phyloP scores from a whole-genome alignment of 2,888 invertebrate species.

The Andrena bucephala region DNA sequence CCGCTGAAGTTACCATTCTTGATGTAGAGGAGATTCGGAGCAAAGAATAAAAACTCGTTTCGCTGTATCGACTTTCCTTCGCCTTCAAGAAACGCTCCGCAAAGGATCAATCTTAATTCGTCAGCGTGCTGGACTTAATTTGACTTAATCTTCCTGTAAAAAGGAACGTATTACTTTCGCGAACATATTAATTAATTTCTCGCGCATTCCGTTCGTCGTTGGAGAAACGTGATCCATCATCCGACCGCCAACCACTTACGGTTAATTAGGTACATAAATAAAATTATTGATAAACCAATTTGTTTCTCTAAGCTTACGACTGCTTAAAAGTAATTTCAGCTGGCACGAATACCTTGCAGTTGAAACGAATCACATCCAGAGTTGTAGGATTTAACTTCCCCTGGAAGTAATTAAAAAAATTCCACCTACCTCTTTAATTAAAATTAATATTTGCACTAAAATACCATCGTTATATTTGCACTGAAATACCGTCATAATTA shows the following conservation, averaged over 20 bases:
- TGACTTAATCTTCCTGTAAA: slow-evolving; percentile 37
- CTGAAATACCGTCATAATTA: too few species aligned
- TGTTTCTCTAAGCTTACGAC: not conserved
- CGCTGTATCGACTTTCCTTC: not conserved
- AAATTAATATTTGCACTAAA: too few species aligned
- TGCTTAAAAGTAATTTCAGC: too few species aligned
- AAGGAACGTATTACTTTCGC: slow-evolving; percentile 34
- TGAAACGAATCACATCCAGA: too few species aligned
- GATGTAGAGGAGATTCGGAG: not conserved
- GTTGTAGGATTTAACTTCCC: too few species aligned
- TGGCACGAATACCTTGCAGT: too few species aligned
- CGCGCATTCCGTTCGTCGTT: slow-evolving; percentile 21
- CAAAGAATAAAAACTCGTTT: not conserved
- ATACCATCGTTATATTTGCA: too few species aligned
- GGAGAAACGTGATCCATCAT: slow-evolving; percentile 47
- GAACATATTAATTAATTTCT: slow-evolving; percentile 54
- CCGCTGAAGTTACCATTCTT: not conserved
- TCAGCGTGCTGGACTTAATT: slow-evolving; percentile 33
- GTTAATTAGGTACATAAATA: not conserved
- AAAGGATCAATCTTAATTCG: slow-evolving; percentile 60
- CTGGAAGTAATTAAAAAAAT: too few species aligned
- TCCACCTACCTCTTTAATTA: too few species aligned
- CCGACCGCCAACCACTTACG: not conserved
- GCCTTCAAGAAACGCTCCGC: too few species aligned
- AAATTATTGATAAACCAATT: not conserved